Evolutionary conservation across 2,888 invertebrate genomes (phyloP), one percentile per base, ranked within the genome.

Genomic region (Pyrochroa serraticornis): DNA sequence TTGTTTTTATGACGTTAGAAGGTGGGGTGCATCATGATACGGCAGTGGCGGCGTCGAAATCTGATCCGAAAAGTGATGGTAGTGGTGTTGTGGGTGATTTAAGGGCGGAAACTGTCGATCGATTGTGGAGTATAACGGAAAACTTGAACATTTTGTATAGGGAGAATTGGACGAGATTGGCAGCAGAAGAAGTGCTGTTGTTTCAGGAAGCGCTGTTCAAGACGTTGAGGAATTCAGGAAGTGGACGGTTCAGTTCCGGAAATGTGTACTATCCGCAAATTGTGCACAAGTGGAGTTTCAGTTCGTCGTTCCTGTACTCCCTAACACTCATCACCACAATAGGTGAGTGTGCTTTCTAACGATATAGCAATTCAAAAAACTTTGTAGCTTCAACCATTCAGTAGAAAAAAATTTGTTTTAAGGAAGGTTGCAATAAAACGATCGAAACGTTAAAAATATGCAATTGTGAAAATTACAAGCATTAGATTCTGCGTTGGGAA

Each of bases 301-400:
- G 94, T 64, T 92, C 93, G 65, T 93, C 95, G 68, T 92, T 96
- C 76, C 84, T 97, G 45, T 97, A 96, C 78, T 95, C 95, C 22
- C 83, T 96, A 68, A 95, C 96, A 10, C 87, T 97, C 65, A 95
- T 96, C 75, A 95, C 95, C 6, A 96, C 95, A 35, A 95, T 95
- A 70, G 95, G 95, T 95, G 79, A 88, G 89, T 81, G 7, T 31
- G n/a, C n/a, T n/a, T n/a, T n/a, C n/a, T n/a, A n/a, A n/a, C n/a
- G n/a, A n/a, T n/a, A n/a, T n/a, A n/a, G n/a, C n/a, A n/a, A n/a
- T n/a, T n/a, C n/a, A n/a, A n/a, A n/a, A n/a, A n/a, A n/a, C n/a
- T n/a, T n/a, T n/a, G n/a, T n/a, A n/a, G n/a, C n/a, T n/a, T n/a
- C n/a, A n/a, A n/a, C n/a, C n/a, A n/a, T n/a, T n/a, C n/a, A n/a